phyloP scores from a whole-genome alignment of 2,888 invertebrate species.

The Ommatoiulus sabulosus region DNA sequence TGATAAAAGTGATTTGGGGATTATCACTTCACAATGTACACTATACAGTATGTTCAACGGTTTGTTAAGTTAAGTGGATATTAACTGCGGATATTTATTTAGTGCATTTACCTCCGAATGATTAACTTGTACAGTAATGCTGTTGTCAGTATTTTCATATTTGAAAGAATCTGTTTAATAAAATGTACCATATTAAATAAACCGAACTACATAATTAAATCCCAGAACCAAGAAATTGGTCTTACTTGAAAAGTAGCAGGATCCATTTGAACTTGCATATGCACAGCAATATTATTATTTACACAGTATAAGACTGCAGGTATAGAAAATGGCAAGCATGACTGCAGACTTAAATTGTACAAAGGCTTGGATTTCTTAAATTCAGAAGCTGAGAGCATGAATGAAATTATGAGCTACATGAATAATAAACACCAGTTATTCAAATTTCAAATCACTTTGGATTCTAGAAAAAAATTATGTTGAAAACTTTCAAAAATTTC shows the following conservation, averaged over 20 bases:
- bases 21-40: not conserved
- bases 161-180: slow-evolving; percentile 53
- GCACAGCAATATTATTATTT: slow-evolving; percentile 58
- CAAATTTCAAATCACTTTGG: not conserved
- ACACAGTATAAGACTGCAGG: slow-evolving; percentile 57
- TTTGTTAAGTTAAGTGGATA: no score
- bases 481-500: not conserved
- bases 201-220: not conserved
- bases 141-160: slow-evolving; percentile 57
- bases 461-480: not conserved
- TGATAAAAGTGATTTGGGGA: not conserved
- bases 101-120: slow-evolving; percentile 54
- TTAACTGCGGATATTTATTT: not conserved
- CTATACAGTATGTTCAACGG: no score
- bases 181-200: not conserved
- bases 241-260: slow-evolving; percentile 58
- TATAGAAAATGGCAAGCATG: slow-evolving; percentile 54
- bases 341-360: slow-evolving; percentile 46
- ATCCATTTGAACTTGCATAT: slow-evolving; percentile 58
- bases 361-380: slow-evolving; percentile 49
- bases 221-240: not conserved
- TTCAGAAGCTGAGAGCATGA: slow-evolving; percentile 47
- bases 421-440: not conserved
- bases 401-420: not conserved
- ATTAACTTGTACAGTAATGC: slow-evolving; percentile 56